Percentiles rank a stretch among this genome's conserved stretches.
Evolutionary conservation across 2,888 invertebrate genomes (phyloP).

Genomic region (Chesias legatella): DNA sequence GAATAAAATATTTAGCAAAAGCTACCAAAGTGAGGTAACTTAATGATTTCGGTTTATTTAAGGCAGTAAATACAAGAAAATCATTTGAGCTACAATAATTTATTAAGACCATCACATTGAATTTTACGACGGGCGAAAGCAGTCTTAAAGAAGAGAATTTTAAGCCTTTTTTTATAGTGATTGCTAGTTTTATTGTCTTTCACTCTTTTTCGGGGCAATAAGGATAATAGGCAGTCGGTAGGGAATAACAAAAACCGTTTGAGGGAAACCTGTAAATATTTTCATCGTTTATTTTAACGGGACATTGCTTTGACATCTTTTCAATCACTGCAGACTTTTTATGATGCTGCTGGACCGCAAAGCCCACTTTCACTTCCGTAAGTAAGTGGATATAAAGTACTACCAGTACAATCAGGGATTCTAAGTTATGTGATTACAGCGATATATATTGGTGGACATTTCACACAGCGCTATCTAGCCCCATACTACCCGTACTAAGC

Average conservation of each 20-base stretch:
- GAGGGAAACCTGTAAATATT: constrained; percentile 1
- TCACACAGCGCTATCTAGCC: too few species aligned
- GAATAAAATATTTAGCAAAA: constrained; percentile 10
- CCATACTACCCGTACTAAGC: too few species aligned
- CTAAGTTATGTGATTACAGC: too few species aligned
- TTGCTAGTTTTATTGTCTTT: constrained; percentile 25
- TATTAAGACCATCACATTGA: constrained; percentile 26
- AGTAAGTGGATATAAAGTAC: too few species aligned
- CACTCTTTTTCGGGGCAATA: constrained; percentile 22
- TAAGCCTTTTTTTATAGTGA: constrained; percentile 26
- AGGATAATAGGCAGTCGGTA: constrained; percentile 18
- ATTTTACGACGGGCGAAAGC: constrained; percentile 24
- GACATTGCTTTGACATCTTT: background rate
- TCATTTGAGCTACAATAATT: constrained; percentile 15
- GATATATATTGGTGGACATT: too few species aligned
- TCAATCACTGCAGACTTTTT: too few species aligned
- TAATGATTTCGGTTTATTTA: constrained; percentile 10
- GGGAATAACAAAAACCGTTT: constrained; percentile 9
- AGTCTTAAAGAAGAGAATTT: constrained; percentile 18
- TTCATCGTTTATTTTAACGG: background rate
- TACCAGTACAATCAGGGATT: too few species aligned
- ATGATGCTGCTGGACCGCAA: too few species aligned
- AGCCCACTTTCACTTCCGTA: too few species aligned
- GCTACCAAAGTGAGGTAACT: constrained; percentile 1
- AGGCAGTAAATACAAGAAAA: constrained; percentile 7